These are phyloP conservation scores for Diplodus sargus DNA, from an alignment of 2,797 vertebrate species.

Conservation along the genomic window DNA sequence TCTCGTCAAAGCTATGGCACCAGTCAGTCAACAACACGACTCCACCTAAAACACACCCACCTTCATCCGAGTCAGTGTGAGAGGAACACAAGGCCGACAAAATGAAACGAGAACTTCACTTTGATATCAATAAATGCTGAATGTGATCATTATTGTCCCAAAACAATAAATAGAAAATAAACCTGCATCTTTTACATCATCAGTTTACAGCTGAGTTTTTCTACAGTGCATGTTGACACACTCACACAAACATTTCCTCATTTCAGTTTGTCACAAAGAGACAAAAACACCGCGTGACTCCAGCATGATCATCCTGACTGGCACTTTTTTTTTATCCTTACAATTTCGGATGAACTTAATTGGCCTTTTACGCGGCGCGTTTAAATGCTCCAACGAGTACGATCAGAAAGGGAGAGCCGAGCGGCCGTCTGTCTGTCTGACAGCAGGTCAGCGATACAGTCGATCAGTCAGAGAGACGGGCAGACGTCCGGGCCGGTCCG, in stretches of 20 bases:
- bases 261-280: constrained; percentile 20
- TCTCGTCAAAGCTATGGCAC: constrained; percentile 54
- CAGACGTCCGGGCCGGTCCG: not conserved
- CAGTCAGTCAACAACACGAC: constrained; percentile 15
- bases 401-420: constrained; percentile 4
- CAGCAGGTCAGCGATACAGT: constrained; percentile 43
- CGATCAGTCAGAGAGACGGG: constrained; percentile 20
- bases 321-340: constrained; percentile 35
- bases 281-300: constrained; percentile 40
- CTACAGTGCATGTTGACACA: constrained; percentile 68
- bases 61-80: not conserved
- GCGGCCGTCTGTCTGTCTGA: constrained; percentile 25
- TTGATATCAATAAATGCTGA: constrained; percentile 21
- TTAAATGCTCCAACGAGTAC: constrained; percentile 15
- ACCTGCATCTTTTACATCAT: constrained; percentile 30
- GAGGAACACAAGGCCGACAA: constrained; percentile 10
- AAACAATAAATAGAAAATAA: constrained; percentile 64
- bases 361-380: constrained; percentile 19
- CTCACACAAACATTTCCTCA: constrained; percentile 28
- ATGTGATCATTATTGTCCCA: constrained; percentile 4
- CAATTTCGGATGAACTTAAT: constrained; percentile 38
- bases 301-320: constrained; percentile 40
- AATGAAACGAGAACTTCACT: not conserved
- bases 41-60: constrained; percentile 22
- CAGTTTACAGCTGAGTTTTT: constrained; percentile 40